These are phyloP conservation scores for Himalopsyche phryganea DNA, from an alignment of 1,140 invertebrate genomes.

Conservation along the genomic window DNA sequence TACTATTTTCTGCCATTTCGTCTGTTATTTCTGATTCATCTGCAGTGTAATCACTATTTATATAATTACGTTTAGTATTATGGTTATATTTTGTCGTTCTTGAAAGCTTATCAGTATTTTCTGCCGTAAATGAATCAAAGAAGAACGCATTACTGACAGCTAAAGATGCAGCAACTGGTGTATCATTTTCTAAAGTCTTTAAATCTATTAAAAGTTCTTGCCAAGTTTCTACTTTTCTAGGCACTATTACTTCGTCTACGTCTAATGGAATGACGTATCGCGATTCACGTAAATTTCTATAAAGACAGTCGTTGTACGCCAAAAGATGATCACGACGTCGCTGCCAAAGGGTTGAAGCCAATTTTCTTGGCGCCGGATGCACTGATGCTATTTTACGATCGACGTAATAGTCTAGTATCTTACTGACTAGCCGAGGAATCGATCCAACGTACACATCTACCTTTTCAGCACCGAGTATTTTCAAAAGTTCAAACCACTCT, in stretches of 20 bases:
- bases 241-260: constrained; percentile 69
- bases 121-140: constrained; percentile 47
- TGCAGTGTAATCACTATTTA: not conserved
- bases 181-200: constrained; percentile 44
- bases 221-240: constrained; percentile 57
- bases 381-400: constrained; percentile 53
- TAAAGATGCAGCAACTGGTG: constrained; percentile 54
- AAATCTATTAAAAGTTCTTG: constrained; percentile 46
- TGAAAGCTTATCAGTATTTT: constrained; percentile 1
- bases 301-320: constrained; percentile 73
- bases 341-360: constrained; percentile 60
- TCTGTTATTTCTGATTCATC: constrained; percentile 9
- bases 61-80: not conserved
- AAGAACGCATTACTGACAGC: constrained; percentile 65
- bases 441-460: constrained; percentile 63
- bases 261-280: constrained; percentile 67
- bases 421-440: constrained; percentile 52
- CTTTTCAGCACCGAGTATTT: constrained; percentile 61
- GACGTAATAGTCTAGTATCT: constrained; percentile 56
- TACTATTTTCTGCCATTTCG: constrained; percentile 36
- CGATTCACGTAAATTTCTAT: constrained; percentile 61
- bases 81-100: not conserved
- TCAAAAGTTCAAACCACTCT: constrained; percentile 67
- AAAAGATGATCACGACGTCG: constrained; percentile 67
- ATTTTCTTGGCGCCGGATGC: constrained; percentile 51